Conservation (phyloP, 2,113 vertebrate genomes). For the Ailuropoda melanoleuca region DNA sequence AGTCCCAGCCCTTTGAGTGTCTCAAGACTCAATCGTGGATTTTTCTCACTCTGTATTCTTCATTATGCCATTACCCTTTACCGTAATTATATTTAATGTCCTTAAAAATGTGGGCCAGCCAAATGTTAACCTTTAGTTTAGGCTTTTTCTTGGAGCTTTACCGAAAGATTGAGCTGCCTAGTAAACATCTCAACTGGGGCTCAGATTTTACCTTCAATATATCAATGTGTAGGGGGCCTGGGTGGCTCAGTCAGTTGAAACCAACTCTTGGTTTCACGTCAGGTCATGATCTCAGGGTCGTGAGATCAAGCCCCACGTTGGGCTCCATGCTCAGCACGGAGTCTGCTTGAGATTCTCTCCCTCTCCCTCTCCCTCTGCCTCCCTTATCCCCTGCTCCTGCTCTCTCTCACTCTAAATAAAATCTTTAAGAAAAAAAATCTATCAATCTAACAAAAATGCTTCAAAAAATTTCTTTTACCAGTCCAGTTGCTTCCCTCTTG, state of each 20-base stretch:
- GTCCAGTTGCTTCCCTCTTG: background rate
- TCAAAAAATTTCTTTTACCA: background rate
- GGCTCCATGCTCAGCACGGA: too few relatives aligned
- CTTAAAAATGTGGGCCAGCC: background rate
- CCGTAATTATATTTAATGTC: background rate
- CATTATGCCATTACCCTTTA: background rate
- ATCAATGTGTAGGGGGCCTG: background rate
- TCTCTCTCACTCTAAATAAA: background rate
- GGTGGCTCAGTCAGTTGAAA: background rate
- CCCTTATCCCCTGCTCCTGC: background rate
- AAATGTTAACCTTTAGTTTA: background rate
- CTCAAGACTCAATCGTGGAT: background rate
- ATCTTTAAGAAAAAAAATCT: background rate
- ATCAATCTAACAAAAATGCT: background rate
- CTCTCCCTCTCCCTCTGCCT: background rate
- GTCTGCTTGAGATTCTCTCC: background rate
- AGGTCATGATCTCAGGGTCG: background rate
- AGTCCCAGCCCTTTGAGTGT: background rate
- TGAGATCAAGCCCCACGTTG: background rate
- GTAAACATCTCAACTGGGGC: background rate
- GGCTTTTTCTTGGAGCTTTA: background rate
- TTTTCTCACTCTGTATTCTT: background rate
- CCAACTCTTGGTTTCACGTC: background rate
- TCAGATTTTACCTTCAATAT: background rate
- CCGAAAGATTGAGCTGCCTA: background rate